phyloP scores from a whole-genome alignment of 2,888 invertebrate species.

The Adelognathus sp. region DNA sequence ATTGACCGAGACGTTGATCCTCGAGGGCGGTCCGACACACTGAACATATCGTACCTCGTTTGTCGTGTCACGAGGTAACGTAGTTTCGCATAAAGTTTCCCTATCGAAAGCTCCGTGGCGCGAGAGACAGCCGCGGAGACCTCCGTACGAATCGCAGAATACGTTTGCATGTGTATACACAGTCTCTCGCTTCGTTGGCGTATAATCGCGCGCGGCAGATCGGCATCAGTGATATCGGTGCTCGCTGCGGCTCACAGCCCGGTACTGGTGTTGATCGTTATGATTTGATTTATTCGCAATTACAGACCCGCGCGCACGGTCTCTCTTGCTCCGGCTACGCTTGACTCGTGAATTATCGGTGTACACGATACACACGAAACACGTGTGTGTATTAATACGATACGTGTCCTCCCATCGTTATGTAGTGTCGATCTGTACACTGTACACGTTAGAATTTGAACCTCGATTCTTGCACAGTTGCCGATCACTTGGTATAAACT shows the following conservation, averaged over 20 bases:
- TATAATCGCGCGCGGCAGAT: conserved; percentile 58
- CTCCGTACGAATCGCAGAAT: not conserved
- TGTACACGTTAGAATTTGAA: not conserved
- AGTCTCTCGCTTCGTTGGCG: conserved; percentile 36
- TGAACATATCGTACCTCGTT: conserved; percentile 35
- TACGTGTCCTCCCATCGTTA: conserved; percentile 1
- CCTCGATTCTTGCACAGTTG: not conserved
- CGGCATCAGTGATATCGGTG: conserved; percentile 56
- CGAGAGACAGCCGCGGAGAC: not conserved
- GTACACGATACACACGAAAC: conserved; percentile 46
- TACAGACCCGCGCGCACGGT: conserved; percentile 65
- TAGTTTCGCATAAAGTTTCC: conserved; percentile 50
- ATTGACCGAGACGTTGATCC: conserved; percentile 15
- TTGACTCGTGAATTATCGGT: conserved; percentile 69
- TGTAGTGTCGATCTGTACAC: not conserved
- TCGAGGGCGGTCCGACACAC: not conserved
- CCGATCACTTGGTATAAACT: not conserved
- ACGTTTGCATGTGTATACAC: not conserved
- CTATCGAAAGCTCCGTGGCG: conserved; percentile 40
- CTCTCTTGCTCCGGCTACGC: conserved; percentile 45
- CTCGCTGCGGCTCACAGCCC: conserved; percentile 21
- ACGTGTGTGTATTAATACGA: conserved; percentile 22
- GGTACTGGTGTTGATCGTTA: conserved; percentile 73
- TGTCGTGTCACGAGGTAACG: conserved; percentile 42
- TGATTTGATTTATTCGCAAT: conserved; percentile 78